Evolutionary conservation across 2,888 invertebrate genomes (phyloP).

Genomic region (Agriopis leucophaearia): DNA sequence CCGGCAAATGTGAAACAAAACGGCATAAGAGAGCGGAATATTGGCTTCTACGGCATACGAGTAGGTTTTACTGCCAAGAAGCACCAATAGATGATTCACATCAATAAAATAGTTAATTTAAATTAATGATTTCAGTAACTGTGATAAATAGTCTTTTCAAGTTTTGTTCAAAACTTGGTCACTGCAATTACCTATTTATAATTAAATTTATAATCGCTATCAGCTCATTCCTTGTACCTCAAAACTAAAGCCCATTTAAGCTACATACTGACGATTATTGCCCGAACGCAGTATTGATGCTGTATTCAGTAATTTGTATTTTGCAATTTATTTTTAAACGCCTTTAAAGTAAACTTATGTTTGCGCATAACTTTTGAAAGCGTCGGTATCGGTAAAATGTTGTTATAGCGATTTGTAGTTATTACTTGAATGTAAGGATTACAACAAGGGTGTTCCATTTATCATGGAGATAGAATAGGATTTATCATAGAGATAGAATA

Average conservation of each 20-base stretch:
- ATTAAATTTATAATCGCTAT: conserved; percentile 15
- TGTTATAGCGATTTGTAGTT: conserved; percentile 35
- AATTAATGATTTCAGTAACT: too few relatives aligned
- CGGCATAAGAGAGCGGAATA: too few relatives aligned
- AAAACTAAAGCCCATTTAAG: conserved; percentile 68
- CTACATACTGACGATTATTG: conserved; percentile 81
- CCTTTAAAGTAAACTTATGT: conserved; percentile 58
- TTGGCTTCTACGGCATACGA: too few relatives aligned
- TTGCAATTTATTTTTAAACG: conserved; percentile 67
- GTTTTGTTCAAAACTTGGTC: too few relatives aligned
- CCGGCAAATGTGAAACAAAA: too few relatives aligned
- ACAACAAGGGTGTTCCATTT: conserved; percentile 1
- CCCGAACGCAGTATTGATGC: conserved; percentile 76
- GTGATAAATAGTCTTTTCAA: too few relatives aligned
- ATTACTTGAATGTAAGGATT: conserved; percentile 13
- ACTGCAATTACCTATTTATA: background rate
- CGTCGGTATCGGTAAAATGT: conserved; percentile 40
- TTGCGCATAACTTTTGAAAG: conserved; percentile 44
- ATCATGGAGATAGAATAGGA: conserved; percentile 8
- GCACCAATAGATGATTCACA: too few relatives aligned
- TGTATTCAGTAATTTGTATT: conserved; percentile 79
- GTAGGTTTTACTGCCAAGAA: too few relatives aligned
- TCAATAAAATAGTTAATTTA: too few relatives aligned
- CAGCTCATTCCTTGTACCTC: conserved; percentile 47
- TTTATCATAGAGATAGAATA: conserved; percentile 10